phyloP scores from a whole-genome alignment of 2,797 vertebrate genomes.

The Nothura maculosa region DNA sequence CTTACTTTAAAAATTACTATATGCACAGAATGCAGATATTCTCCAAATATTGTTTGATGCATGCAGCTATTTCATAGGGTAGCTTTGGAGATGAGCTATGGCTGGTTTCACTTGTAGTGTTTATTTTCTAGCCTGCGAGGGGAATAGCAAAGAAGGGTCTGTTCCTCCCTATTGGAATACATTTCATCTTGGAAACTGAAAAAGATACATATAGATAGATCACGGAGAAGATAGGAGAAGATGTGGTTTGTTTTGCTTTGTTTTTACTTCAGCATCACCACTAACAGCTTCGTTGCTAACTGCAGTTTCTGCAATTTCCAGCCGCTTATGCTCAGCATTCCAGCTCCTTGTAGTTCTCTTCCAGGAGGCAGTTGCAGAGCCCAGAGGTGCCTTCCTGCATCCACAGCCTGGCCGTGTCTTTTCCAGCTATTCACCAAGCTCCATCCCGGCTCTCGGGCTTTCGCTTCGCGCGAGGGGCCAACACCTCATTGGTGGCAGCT shows the following conservation, averaged over 20 bases:
- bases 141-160: neutral
- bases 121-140: neutral
- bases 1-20: neutral
- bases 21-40: neutral
- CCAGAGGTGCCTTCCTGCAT: neutral
- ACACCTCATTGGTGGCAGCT: neutral
- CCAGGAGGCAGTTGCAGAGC: neutral
- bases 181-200: neutral
- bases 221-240: neutral
- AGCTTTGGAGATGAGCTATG: neutral
- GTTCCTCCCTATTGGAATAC: neutral
- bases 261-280: neutral
- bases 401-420: neutral
- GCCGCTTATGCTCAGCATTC: accelerated
- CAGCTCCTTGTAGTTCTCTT: neutral
- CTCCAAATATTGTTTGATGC: neutral
- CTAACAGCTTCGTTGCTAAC: neutral
- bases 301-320: neutral
- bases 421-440: neutral
- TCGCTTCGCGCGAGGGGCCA: neutral
- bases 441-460: neutral
- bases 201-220: neutral
- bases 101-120: neutral
- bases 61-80: neutral
- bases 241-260: neutral